These are phyloP conservation scores for Pseudomyrmex pallidus DNA, from an alignment of 1,140 invertebrate species.

Conservation along the genomic window DNA sequence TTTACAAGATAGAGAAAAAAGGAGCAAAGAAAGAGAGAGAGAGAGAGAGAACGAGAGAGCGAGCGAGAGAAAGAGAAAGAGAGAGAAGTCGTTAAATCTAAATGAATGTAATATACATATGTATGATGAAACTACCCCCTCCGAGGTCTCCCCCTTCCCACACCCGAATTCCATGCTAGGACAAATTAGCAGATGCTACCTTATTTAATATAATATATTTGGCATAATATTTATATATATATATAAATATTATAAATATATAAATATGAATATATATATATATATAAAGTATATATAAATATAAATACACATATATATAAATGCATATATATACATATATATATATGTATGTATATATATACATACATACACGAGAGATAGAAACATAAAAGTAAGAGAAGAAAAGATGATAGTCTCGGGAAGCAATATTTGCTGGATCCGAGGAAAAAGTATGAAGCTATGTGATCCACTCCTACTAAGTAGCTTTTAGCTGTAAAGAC, in stretches of 20 bases:
- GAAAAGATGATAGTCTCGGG: constrained; percentile 76
- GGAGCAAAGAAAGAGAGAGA: constrained; percentile 52
- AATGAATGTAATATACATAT: constrained; percentile 82
- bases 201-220: constrained; percentile 82
- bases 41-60: constrained; percentile 15
- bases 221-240: constrained; percentile 84
- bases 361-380: constrained; percentile 77
- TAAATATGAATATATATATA: constrained; percentile 66
- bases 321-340: constrained; percentile 74
- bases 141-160: constrained; percentile 71
- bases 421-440: constrained; percentile 74
- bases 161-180: constrained; percentile 75
- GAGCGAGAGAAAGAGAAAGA: constrained; percentile 42
- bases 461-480: constrained; percentile 85
- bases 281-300: constrained; percentile 59
- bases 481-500: constrained; percentile 86
- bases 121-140: constrained; percentile 73
- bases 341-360: constrained; percentile 73
- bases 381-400: constrained; percentile 76
- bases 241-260: constrained; percentile 60
- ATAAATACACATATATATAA: constrained; percentile 76
- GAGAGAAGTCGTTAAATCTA: constrained; percentile 76
- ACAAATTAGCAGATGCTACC: constrained; percentile 82
- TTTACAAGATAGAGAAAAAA: constrained; percentile 77
- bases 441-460: constrained; percentile 84